Conservation (phyloP, 2,113 vertebrate genomes). For the Bufo gargarizans region DNA sequence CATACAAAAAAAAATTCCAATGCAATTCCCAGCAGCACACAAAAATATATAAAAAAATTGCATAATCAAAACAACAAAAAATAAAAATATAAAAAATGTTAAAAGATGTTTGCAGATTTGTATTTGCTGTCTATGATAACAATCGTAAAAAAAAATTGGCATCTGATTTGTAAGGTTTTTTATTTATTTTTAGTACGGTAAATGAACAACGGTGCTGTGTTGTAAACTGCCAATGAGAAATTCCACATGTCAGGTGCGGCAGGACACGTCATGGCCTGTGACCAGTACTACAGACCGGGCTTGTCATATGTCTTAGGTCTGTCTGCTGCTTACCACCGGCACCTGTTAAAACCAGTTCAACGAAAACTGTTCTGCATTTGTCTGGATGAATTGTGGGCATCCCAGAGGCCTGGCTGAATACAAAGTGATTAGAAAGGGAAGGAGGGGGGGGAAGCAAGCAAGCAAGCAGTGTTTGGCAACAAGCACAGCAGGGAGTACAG, state of each 20-base stretch:
- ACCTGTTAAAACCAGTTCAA: constrained; percentile 79
- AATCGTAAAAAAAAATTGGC: too few relatives aligned
- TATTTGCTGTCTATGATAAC: too few relatives aligned
- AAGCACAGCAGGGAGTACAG: constrained; percentile 70
- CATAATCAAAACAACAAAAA: too few relatives aligned
- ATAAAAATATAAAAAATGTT: too few relatives aligned
- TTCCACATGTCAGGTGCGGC: constrained; percentile 19
- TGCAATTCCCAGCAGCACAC: too few relatives aligned
- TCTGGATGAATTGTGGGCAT: constrained; percentile 77
- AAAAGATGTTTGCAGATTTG: too few relatives aligned
- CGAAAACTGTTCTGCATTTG: constrained; percentile 77
- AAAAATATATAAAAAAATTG: too few relatives aligned
- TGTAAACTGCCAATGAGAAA: neutral
- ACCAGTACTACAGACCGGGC: constrained; percentile 62
- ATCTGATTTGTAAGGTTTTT: too few relatives aligned
- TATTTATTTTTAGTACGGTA: too few relatives aligned
- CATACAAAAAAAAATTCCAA: too few relatives aligned
- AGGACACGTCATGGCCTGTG: constrained; percentile 63
- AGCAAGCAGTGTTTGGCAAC: constrained; percentile 76
- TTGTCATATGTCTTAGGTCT: constrained; percentile 70
- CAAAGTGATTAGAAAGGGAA: constrained; percentile 68
- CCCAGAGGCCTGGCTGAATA: constrained; percentile 72
- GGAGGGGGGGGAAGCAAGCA: neutral
- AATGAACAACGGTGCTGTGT: neutral
- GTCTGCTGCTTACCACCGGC: constrained; percentile 65